phyloP scores from a whole-genome alignment of 2,888 invertebrate species.

The Pseudococcus longispinus region DNA sequence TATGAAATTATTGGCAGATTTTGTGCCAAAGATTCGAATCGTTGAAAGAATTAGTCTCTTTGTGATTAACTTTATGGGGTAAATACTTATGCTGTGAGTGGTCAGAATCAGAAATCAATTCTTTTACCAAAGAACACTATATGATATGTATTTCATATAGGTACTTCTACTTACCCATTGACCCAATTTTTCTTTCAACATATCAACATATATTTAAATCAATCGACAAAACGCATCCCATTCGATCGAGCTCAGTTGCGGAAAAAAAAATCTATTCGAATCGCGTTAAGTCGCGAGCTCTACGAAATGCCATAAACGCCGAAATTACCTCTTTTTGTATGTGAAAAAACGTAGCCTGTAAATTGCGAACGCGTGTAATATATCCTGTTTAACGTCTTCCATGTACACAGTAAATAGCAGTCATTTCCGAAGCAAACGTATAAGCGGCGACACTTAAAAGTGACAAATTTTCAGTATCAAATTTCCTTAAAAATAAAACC shows the following conservation, averaged over 20 bases:
- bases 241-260: background rate
- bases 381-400: conserved; percentile 19
- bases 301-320: conserved; percentile 14
- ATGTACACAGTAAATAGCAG: conserved; percentile 27
- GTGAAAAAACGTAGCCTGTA: background rate
- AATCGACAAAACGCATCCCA: background rate
- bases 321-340: conserved; percentile 4
- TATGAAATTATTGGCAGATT: too few relatives aligned
- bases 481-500: conserved; percentile 18
- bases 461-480: conserved; percentile 37
- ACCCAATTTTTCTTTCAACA: too few relatives aligned
- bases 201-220: too few relatives aligned
- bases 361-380: conserved; percentile 16
- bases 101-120: too few relatives aligned
- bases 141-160: too few relatives aligned
- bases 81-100: too few relatives aligned
- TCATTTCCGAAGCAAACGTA: conserved; percentile 23
- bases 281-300: background rate
- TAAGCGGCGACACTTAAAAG: conserved; percentile 38
- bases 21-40: too few relatives aligned
- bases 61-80: too few relatives aligned
- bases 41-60: too few relatives aligned
- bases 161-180: too few relatives aligned
- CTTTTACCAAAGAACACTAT: too few relatives aligned
- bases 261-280: background rate